These are phyloP conservation scores for Oryzias melastigma DNA, from an alignment of 2,113 vertebrate species.

Conservation along the genomic window DNA sequence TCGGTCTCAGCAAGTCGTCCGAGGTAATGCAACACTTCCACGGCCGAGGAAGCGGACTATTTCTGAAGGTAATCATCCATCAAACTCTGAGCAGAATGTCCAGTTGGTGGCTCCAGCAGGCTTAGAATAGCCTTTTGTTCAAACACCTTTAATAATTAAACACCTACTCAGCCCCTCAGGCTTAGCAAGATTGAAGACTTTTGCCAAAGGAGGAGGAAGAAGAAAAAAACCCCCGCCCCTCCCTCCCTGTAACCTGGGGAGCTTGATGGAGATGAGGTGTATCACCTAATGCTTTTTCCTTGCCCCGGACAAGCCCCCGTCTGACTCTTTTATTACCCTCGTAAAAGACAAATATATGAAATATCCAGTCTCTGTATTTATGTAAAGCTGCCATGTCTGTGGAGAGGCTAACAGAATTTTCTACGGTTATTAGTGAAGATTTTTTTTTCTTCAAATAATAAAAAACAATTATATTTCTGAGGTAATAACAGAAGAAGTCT, in stretches of 20 bases:
- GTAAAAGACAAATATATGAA: constrained; percentile 47
- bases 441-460: too few species aligned
- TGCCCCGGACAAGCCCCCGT: constrained; percentile 83
- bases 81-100: constrained; percentile 65
- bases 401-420: too few species aligned
- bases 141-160: constrained; percentile 82
- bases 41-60: constrained; percentile 48
- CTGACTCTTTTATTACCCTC: constrained; percentile 75
- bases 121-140: constrained; percentile 77
- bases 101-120: constrained; percentile 71
- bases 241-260: constrained; percentile 58
- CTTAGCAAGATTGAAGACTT: constrained; percentile 69
- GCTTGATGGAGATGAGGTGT: constrained; percentile 53
- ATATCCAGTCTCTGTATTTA: constrained; percentile 19
- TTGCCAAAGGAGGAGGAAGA: constrained; percentile 16
- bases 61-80: constrained; percentile 61
- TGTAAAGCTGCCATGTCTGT: background rate
- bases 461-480: too few species aligned
- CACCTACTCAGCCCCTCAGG: constrained; percentile 71
- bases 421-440: too few species aligned
- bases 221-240: constrained; percentile 20
- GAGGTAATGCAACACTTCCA: constrained; percentile 57
- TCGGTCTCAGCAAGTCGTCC: constrained; percentile 46
- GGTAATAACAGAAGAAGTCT: too few species aligned
- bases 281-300: constrained; percentile 86